Conservation (phyloP, 2,113 vertebrate species). For the Vulpes ferrilata region DNA sequence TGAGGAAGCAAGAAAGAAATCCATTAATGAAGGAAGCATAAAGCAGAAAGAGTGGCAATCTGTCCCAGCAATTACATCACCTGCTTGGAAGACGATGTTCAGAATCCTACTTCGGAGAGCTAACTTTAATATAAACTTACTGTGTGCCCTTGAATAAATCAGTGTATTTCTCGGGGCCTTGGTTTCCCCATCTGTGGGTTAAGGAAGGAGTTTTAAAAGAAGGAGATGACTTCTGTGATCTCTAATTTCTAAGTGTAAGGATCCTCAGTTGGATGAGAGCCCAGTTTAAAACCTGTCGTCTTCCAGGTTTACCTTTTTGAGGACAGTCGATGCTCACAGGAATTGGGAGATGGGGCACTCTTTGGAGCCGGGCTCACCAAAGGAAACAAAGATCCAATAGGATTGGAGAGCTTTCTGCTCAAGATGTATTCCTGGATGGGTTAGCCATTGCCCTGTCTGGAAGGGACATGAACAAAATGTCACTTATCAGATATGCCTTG, state of each 20-base stretch:
- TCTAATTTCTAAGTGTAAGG: neutral
- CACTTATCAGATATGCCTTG: neutral
- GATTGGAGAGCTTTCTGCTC: neutral
- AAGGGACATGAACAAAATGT: neutral
- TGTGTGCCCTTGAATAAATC: neutral
- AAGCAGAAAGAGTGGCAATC: neutral
- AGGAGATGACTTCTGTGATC: neutral
- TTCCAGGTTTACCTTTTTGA: neutral
- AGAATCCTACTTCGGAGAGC: neutral
- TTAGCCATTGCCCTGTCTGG: neutral
- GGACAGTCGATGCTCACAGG: neutral
- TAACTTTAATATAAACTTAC: neutral
- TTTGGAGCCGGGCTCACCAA: neutral
- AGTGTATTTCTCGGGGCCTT: neutral
- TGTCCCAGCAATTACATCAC: neutral
- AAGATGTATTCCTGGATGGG: neutral
- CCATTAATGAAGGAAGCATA: neutral
- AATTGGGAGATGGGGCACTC: neutral
- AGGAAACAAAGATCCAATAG: neutral
- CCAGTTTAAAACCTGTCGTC: neutral
- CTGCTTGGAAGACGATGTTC: neutral
- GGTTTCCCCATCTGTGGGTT: neutral
- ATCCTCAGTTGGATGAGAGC: neutral
- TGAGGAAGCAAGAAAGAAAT: neutral
- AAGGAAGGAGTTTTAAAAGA: neutral